A percentile compares a stretch with the other conserved stretches of the same genome.
Evolutionary conservation across 2,888 invertebrate genomes (phyloP).

Genomic region (Oxytorus armatus): DNA sequence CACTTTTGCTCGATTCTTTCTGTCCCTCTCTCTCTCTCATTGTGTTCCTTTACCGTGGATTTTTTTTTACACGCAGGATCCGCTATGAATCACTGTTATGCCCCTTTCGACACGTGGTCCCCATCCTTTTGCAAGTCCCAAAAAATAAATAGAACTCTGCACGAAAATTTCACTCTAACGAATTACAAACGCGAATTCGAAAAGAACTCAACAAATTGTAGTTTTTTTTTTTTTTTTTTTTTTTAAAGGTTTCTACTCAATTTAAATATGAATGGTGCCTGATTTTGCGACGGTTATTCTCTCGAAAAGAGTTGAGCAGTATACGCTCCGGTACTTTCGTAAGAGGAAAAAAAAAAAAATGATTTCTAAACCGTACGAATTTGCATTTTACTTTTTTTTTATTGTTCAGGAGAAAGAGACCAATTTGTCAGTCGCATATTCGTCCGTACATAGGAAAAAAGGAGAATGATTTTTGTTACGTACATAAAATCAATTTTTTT

Average conservation of each 20-base stretch:
- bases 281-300: slow-evolving; percentile 26
- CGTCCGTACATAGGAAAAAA: not conserved
- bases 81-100: slow-evolving; percentile 46
- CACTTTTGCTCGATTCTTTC: slow-evolving; percentile 25
- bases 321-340: not conserved
- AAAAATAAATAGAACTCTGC: slow-evolving; percentile 18
- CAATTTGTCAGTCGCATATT: not conserved
- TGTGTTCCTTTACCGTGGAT: slow-evolving; percentile 7
- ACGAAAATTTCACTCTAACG: slow-evolving; percentile 23
- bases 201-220: slow-evolving; percentile 2
- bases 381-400: not conserved
- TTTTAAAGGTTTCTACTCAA: slow-evolving; percentile 25
- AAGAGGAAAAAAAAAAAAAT: not conserved
- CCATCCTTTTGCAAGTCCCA: slow-evolving; percentile 5
- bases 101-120: slow-evolving; percentile 42
- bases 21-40: not conserved
- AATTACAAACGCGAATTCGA: slow-evolving; percentile 5
- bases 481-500: no score
- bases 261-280: slow-evolving; percentile 51
- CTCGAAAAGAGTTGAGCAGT: not conserved
- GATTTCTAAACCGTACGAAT: not conserved
- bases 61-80: slow-evolving; percentile 5
- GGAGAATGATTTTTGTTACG: not conserved
- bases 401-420: not conserved
- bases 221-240: not conserved